Percentiles rank a stretch among this genome's conserved stretches.
phyloP scores from a whole-genome alignment of 2,888 invertebrate species.

The Drosophila tanythrix region DNA sequence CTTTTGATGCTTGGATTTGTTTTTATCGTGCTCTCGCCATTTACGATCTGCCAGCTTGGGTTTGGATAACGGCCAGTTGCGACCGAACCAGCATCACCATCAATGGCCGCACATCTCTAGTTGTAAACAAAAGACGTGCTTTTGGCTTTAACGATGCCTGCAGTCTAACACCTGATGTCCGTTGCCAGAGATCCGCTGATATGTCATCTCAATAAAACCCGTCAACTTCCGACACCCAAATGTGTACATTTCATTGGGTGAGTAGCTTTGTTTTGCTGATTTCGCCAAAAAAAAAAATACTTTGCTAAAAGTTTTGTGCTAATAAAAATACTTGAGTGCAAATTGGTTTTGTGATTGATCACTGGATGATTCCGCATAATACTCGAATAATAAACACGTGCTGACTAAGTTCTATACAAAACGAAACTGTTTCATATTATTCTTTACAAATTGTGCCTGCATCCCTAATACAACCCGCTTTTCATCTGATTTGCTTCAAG shows the following conservation, averaged over 20 bases:
- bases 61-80: constrained; percentile 35
- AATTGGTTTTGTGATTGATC: constrained; percentile 21
- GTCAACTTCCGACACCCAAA: constrained; percentile 35
- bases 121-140: constrained; percentile 60
- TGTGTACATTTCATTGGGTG: constrained; percentile 58
- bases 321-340: constrained; percentile 27
- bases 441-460: neutral
- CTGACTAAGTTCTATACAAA: neutral
- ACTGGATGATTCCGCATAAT: neutral
- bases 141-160: constrained; percentile 52
- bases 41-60: constrained; percentile 49
- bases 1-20: constrained; percentile 44
- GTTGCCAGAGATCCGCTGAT: constrained; percentile 16
- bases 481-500: neutral
- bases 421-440: neutral
- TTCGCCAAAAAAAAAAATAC: neutral
- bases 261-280: constrained; percentile 52
- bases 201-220: constrained; percentile 66
- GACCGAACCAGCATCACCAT: constrained; percentile 8
- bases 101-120: constrained; percentile 37
- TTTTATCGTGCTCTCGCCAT: constrained; percentile 48
- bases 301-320: constrained; percentile 26
- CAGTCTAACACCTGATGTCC: constrained; percentile 20
- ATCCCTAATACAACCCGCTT: neutral
- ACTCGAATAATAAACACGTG: neutral